phyloP scores from a whole-genome alignment of 2,113 vertebrate species.

The Pachyramphus minor region DNA sequence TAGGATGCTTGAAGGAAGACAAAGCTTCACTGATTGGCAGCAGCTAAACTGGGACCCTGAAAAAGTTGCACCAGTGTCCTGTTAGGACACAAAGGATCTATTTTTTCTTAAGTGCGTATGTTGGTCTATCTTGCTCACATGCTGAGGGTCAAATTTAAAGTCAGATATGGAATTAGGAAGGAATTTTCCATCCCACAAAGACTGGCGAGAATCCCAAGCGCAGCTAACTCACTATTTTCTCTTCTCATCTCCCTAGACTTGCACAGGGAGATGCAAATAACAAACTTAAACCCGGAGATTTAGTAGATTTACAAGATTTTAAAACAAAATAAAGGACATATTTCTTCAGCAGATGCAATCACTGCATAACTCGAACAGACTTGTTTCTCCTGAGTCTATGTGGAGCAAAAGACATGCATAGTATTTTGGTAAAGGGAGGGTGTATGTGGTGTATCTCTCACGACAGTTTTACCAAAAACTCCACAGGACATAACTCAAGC shows the following conservation, averaged over 20 bases:
- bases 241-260: conserved; percentile 19
- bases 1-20: conserved; percentile 25
- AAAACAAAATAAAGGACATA: neutral
- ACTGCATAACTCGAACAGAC: neutral
- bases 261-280: conserved; percentile 8
- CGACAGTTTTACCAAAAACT: neutral
- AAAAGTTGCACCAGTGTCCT: conserved; percentile 34
- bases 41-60: neutral
- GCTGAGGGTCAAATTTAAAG: conserved; percentile 70
- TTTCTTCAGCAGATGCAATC: neutral
- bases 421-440: neutral
- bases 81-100: conserved; percentile 26
- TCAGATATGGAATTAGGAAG: conserved; percentile 69
- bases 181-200: conserved; percentile 65
- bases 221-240: conserved; percentile 47
- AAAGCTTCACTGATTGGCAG: conserved; percentile 39
- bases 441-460: neutral
- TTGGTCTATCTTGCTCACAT: conserved; percentile 56
- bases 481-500: neutral
- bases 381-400: neutral
- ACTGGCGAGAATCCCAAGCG: conserved; percentile 58
- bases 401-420: neutral
- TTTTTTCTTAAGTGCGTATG: conserved; percentile 45
- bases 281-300: conserved; percentile 2
- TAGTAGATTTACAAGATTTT: neutral